Evolutionary conservation across 2,888 invertebrate genomes (phyloP), one percentile per base, ranked within the genome.

Genomic region (Nipponacmea schrenckii): DNA sequence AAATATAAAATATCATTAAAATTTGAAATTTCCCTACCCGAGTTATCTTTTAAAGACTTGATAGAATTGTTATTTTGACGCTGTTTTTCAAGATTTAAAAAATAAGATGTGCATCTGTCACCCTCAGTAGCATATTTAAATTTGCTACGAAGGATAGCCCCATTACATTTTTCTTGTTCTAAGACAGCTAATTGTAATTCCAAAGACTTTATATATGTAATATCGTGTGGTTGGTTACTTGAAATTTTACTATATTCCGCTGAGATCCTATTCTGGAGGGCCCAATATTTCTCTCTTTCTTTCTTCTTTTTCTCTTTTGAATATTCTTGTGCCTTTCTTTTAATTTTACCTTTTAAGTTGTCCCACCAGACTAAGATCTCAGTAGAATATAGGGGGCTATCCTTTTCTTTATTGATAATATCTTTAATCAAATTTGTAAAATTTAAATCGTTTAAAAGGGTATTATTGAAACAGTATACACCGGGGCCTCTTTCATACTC

Each of bases 401-500:
- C n/a, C 26, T 24, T 24, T 24, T n/a, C 48, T n/a, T 67, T 50
- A 24, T 46, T 20, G 20, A 48, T 67, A 31, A 68, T 26, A 56
- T 27, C 46, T 24, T 24, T 67, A 20, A 67, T 17, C n/a, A 27
- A 64, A 7, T 45, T 62, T 64, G 14, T 14, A 65, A 64, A 72
- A 46, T 24, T 62, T 7, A 39, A 44, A 68, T 72, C 68, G 27
- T 39, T 14, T 48, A 72, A 64, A 31, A 68, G 20, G 20, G 20
- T 50, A 72, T 69, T 72, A 64, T 72, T 72, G 2, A 68, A 46
- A 31, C 48, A 24, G 56, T 65, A 70, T 27, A 70, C 26, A n/a
- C 72, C 72, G 20, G 68, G 72, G 17, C 72, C 68, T 44, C 69
- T 15, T 72, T 72, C 72, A 14, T n/a, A n/a, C n/a, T n/a, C n/a